These are phyloP conservation scores for Reinhardtius hippoglossoides DNA, from an alignment of 2,113 vertebrate genomes.

Conservation along the genomic window DNA sequence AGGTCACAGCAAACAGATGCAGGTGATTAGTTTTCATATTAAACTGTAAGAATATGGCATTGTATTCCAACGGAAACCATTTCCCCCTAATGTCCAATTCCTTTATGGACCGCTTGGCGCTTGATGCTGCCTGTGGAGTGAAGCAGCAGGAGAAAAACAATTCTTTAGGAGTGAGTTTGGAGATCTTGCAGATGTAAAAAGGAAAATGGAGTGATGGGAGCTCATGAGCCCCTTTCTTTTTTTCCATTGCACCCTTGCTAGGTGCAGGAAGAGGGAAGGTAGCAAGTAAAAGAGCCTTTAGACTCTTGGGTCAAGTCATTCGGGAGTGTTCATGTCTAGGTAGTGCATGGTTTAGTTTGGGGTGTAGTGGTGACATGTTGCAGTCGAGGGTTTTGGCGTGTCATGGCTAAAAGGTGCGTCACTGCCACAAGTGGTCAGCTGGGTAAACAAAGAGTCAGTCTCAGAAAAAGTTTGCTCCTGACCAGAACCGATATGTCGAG, in stretches of 20 bases:
- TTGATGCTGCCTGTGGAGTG: conserved; percentile 18
- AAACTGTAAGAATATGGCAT: conserved; percentile 55
- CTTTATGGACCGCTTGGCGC: conserved; percentile 11
- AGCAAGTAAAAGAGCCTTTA: conserved; percentile 11
- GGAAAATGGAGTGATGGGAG: conserved; percentile 30
- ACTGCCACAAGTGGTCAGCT: conserved; percentile 38
- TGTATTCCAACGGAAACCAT: conserved; percentile 50
- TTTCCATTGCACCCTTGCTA: conserved; percentile 12
- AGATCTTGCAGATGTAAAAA: conserved; percentile 29
- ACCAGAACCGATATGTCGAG: conserved; percentile 5
- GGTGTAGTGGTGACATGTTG: conserved; percentile 47
- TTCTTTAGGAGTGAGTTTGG: conserved; percentile 17
- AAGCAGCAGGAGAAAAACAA: conserved; percentile 25
- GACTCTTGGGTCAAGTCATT: not conserved
- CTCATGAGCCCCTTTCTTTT: conserved; percentile 3
- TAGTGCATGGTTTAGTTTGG: conserved; percentile 34
- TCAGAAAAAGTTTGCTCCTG: conserved; percentile 5
- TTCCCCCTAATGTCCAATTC: not conserved
- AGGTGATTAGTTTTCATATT: conserved; percentile 37
- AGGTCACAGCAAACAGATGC: conserved; percentile 60
- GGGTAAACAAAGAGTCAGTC: conserved; percentile 57
- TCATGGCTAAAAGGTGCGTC: conserved; percentile 60
- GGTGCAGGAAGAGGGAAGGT: conserved; percentile 19
- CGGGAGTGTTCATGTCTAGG: conserved; percentile 33
- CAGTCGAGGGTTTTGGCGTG: conserved; percentile 18